Base-by-base conservation (phyloP, 2,888 invertebrate genomes). In the Orgyia antiqua region DNA sequence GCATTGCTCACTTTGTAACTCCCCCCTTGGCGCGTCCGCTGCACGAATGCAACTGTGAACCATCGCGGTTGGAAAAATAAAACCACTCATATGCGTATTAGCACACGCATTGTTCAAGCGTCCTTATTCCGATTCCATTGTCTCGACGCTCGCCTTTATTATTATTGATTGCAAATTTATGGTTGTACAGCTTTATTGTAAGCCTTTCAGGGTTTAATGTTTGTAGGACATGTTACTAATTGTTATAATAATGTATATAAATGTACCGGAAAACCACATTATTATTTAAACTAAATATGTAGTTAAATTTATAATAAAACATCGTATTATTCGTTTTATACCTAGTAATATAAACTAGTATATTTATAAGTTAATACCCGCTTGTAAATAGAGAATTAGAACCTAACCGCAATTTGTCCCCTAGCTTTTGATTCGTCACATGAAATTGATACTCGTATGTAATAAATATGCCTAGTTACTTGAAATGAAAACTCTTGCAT, bases 1-100 rank as follows among this genome's bases (percentile, higher is more conserved):
- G 78, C 84, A 80, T 72, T 84, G 84, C 77, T 82, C 84, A 82
- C 71, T 72, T 67, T 62, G 65, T 61, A 61, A 65, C 73, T 73
- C 76, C 73, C 68, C 69, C 64, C 68, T 66, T 62, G 58, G 60
- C 57, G 50, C 62, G 69, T 56, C 61, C 70, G 66, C 55, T 73
- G 74, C 78, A 76, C 57, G n/a, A n/a, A n/a, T n/a, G n/a, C 65
- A 53, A 50, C 43, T 51, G 61, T 55, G 6, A 15, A 15, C 59
- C 54, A 56, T 54, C 57, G 58, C 57, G 58, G 59, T 66, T 70
- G 52, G 52, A 69, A 33, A 68, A 71, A 70, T 66, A 69, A 67
- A 66, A 60, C 58, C 63, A 61, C 60, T 64, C 61, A 53, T 56
- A 64, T 64, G 68, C 67, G 60, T 68, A 68, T 68, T 67, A 68